Conservation (phyloP, 2,888 invertebrate genomes). For the Nemurella pictetii region DNA sequence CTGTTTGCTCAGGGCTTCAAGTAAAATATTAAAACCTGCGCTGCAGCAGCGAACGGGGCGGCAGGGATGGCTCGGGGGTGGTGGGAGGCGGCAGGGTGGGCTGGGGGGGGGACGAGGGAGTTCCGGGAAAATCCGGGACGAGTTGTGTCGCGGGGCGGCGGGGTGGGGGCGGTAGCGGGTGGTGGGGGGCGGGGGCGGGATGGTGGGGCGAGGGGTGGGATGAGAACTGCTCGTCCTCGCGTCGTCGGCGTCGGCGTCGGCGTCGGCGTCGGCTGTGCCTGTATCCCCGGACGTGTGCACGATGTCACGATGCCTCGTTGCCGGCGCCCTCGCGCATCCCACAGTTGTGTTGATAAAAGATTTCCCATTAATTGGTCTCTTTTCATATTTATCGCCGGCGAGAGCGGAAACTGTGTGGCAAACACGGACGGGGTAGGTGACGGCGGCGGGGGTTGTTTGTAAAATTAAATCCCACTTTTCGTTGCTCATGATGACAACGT, state of each 20-base stretch:
- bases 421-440: background rate
- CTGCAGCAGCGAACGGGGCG: conserved; percentile 33
- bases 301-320: background rate
- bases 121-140: background rate
- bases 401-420: background rate
- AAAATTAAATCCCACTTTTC: conserved; percentile 15
- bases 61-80: background rate
- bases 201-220: background rate
- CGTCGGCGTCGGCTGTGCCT: background rate
- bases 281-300: background rate
- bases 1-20: conserved; percentile 47
- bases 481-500: background rate
- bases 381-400: background rate
- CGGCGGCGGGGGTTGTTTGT: background rate
- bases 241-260: background rate
- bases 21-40: conserved; percentile 47
- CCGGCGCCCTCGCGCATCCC: background rate
- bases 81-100: background rate
- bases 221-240: background rate
- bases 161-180: background rate
- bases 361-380: conserved; percentile 9
- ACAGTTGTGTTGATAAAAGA: conserved; percentile 10
- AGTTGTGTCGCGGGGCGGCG: background rate
- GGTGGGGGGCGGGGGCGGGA: background rate
- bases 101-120: background rate